Base-by-base conservation (phyloP, 2,888 invertebrate genomes). In the Theretra japonica region DNA sequence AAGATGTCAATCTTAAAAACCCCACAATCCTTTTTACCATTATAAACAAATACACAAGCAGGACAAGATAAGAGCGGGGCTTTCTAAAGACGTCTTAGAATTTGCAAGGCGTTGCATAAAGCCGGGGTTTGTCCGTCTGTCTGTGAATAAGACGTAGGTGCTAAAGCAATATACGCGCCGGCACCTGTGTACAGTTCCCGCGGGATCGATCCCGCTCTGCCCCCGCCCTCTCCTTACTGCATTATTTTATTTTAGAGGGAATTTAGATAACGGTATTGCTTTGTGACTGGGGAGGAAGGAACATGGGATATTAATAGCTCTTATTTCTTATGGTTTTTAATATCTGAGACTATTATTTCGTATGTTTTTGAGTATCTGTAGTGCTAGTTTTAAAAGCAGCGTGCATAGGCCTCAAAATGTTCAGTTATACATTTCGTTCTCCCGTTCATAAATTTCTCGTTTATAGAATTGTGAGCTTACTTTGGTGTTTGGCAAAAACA, bases 131-230 rank as follows among this genome's bases (percentile, higher is more conserved):
- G n/a, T 60, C 30, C n/a, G 53, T 53, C 53, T 53, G 17, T 53
- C 53, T 53, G 53, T 41, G 21, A 15, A 41, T 41, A 65, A 41
- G 41, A 65, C 30, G 62, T 21, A 65, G 62, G 41, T 65, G 62
- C 8, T 21, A 65, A 60, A 41, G 41, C 23, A 65, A 65, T 65
- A 65, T 15, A 41, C 62, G 41, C 23, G n/a, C 21, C 48, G 50
- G 25, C 69, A 69, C 59, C 69, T 72, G 72, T 69, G 69, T 57
- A 70, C 19, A 59, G 25, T 41, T 69, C 68, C 59, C 68, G 56
- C 56, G 59, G 59, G 59, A 72, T 72, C 72, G 72, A 72, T 72
- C 59, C 69, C 62, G 53, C 8, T n/a, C 19, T 23, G 33, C 70
- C 21, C 53, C 25, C 58, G 41, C 69, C 58, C 50, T 17, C 72